These are phyloP conservation scores for Apteryx mantelli DNA, from an alignment of 2,113 vertebrate genomes.

Conservation along the genomic window DNA sequence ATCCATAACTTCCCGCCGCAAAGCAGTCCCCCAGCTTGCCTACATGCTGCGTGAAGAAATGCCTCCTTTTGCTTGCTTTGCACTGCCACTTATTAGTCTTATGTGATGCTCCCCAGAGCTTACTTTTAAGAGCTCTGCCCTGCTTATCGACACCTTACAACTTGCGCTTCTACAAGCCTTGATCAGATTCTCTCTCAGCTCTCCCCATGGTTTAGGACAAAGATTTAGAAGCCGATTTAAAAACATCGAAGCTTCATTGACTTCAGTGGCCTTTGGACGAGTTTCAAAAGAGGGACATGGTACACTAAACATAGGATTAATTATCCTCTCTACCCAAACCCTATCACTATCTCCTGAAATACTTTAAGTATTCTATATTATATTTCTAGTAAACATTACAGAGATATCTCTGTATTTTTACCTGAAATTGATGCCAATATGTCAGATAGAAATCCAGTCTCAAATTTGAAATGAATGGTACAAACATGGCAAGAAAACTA, in stretches of 20 bases:
- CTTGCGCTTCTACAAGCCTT: background rate
- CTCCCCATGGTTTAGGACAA: background rate
- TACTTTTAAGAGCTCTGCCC: background rate
- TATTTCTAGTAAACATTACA: background rate
- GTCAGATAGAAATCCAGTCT: background rate
- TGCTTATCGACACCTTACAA: background rate
- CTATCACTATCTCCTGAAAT: background rate
- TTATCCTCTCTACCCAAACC: background rate
- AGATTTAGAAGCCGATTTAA: background rate
- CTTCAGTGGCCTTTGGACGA: background rate
- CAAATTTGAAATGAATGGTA: background rate
- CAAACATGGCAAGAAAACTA: background rate
- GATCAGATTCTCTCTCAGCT: background rate
- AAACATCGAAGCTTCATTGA: background rate
- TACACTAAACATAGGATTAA: background rate
- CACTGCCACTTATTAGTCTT: background rate
- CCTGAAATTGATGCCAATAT: background rate
- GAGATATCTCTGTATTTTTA: background rate
- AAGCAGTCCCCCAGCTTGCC: background rate
- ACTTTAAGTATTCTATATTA: background rate
- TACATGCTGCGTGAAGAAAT: background rate
- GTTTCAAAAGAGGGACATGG: background rate
- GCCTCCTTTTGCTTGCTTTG: background rate
- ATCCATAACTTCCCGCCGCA: background rate
- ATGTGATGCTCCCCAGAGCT: background rate